Base-by-base conservation (phyloP, 1,140 invertebrate species). In the Pteromalus puparum region DNA sequence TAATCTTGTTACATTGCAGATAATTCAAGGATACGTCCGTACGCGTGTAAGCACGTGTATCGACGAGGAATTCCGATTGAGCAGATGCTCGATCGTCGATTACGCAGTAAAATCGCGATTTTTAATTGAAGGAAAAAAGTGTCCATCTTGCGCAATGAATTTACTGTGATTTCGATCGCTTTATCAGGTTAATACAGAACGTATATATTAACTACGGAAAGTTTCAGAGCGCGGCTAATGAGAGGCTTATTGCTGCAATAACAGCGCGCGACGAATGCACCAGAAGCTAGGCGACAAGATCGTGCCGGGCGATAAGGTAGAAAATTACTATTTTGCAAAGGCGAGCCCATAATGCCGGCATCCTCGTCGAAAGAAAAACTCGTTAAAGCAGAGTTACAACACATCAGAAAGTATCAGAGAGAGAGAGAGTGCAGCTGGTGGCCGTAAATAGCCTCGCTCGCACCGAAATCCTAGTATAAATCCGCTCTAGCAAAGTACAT, bases 1-100 rank as follows among this genome's bases (percentile, higher is more conserved):
- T 53, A 28, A 78, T 78, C 72, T 83, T 30, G 30, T 85, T 85
- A 82, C 83, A 72, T 28, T 82, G 86, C 83, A 85, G 70, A 61
- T 21, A 84, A 80, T 84, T 46, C 48, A 76, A 28, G 30, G 48
- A 48, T 68, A 75, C 7, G 12, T 24, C 34, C 6, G 15, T 24
- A 38, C 5, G 21, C 42, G 48, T 28, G 67, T 42, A 42, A 34
- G 30, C 30, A 5, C 6, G 30, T 42, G 1, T 42, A 42, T 42
- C 10, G n/a, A 34, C 72, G 61, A 81, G 78, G 82, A 74, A 85
- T 86, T 34, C 34, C 5, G 38, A 78, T 84, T 70, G 72, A 83
- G 86, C 86, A 84, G 82, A 77, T 84, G 83, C 70, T 26, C 42
- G n/a, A n/a, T n/a, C n/a, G n/a, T n/a, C n/a, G n/a, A n/a, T n/a